Evolutionary conservation across 2,797 vertebrate species (phyloP).

Genomic region (Heteromormyrus szaboi): DNA sequence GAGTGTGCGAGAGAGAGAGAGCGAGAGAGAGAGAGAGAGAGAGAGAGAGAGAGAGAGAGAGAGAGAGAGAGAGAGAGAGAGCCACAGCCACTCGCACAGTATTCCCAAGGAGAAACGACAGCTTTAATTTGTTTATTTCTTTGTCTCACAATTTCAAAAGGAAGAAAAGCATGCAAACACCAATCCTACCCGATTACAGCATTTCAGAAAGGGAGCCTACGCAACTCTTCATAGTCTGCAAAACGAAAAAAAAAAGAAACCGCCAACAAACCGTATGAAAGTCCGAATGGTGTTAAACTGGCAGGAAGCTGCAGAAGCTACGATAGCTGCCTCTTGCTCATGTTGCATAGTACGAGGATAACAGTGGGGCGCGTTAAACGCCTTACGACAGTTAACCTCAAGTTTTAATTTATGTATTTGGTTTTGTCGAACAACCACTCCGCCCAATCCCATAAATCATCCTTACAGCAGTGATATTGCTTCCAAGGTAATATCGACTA

Average conservation of each 20-base stretch:
- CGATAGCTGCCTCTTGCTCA: constrained; percentile 48
- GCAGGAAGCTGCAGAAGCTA: constrained; percentile 20
- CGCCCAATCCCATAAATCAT: constrained; percentile 15
- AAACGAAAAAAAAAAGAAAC: constrained; percentile 40
- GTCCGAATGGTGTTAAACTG: constrained; percentile 10
- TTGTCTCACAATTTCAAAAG: constrained; percentile 52
- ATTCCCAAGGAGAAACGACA: background rate
- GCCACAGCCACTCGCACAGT: background rate
- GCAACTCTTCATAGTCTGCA: constrained; percentile 39
- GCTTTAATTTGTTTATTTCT: constrained; percentile 46
- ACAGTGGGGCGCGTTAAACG: constrained; percentile 27
- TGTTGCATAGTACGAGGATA: constrained; percentile 55
- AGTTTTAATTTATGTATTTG: constrained; percentile 34
- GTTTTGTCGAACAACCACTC: constrained; percentile 26
- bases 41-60: no score
- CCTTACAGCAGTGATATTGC: constrained; percentile 45
- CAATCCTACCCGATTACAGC: constrained; percentile 40
- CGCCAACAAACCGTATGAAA: constrained; percentile 32
- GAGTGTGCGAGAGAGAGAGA: background rate
- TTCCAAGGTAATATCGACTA: constrained; percentile 25
- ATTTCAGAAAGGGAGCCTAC: constrained; percentile 29
- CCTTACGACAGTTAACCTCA: constrained; percentile 29
- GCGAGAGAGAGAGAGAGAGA: background rate
- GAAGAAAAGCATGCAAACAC: constrained; percentile 51
- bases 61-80: background rate